Percentiles rank a stretch among this genome's conserved stretches.
phyloP scores from a whole-genome alignment of 2,888 invertebrate genomes.

The Proisotoma minuta region DNA sequence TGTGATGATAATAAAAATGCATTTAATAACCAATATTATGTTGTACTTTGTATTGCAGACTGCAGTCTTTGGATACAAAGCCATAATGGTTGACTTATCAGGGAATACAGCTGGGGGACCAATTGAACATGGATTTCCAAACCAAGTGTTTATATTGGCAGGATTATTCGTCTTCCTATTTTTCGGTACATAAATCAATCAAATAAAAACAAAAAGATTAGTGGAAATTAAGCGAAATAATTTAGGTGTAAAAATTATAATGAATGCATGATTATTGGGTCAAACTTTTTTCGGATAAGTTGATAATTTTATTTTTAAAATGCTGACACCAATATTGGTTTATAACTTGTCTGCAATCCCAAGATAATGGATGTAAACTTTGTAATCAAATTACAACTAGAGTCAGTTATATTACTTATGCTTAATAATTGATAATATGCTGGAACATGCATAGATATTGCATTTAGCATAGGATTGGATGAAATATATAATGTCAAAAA shows the following conservation, averaged over 20 bases:
- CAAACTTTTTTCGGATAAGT: too few relatives aligned
- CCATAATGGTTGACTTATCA: slow-evolving; percentile 74
- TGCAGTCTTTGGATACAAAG: not conserved
- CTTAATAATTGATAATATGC: not conserved
- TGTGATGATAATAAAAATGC: not conserved
- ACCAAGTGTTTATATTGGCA: slow-evolving; percentile 78
- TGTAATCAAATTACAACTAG: too few relatives aligned
- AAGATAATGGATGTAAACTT: too few relatives aligned
- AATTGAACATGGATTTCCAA: slow-evolving; percentile 80
- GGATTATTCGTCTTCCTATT: slow-evolving; percentile 72
- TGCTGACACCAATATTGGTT: too few relatives aligned
- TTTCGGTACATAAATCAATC: slow-evolving; percentile 58
- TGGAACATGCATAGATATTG: not conserved
- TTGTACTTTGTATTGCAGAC: not conserved
- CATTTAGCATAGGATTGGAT: too few relatives aligned
- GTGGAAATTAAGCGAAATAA: not conserved
- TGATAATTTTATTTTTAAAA: too few relatives aligned
- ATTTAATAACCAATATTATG: not conserved
- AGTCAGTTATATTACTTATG: too few relatives aligned
- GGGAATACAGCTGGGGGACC: slow-evolving; percentile 69
- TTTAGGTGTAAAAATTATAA: not conserved
- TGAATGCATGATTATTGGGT: too few relatives aligned
- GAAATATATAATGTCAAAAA: not conserved
- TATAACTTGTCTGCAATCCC: too few relatives aligned
- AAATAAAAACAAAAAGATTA: not conserved